Base-by-base conservation (phyloP, 2,888 invertebrate species). In the Chymomyza fuscimana region DNA sequence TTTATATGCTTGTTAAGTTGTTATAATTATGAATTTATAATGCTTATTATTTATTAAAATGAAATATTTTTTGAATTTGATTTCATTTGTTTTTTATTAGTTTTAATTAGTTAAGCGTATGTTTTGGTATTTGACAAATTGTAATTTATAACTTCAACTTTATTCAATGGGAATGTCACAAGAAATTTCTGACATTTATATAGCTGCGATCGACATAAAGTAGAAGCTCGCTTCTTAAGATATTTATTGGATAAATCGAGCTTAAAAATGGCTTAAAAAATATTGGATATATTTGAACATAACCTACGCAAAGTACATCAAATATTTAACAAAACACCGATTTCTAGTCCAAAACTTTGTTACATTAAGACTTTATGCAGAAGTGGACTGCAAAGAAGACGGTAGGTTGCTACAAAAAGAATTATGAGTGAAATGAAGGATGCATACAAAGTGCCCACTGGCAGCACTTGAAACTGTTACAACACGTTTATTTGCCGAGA, bases 401-500 rank as follows among this genome's bases (percentile, higher is more conserved):
- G 19, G 19, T 19, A 19, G 16, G 61, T 66, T 59, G 52, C 7
- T 50, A 51, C 51, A 22, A 40, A 29, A 61, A n/a, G n/a, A 40
- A 9, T 1, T 32, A 36, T 61, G 16, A n/a, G 12, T 60, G 61
- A 36, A 6, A 46, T 36, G 36, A 36, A 19, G 36, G 32, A 59
- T 69, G 65, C 69, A 67, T 63, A 67, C 69, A 25, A n/a, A 59
- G 61, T 64, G 80, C 67, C 63, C 67, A 63, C 74, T 69, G 63
- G 58, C 56, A 51, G 63, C 73, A 72, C 74, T 81, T 67, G 81
- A 81, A 76, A 70, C 67, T 72, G 75, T 70, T 65, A 66, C 80
- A 72, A 64, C 74, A 74, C 78, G 77, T 74, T 85, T 84, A 78
- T 76, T 80, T 72, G 73, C 79, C 82, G 64, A 82, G 82, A 85